Percentiles rank a stretch among this genome's conserved stretches.
Evolutionary conservation across 30 jellyfish, hydroid and myxozoan species (phyloP).

Genomic region (Nemopilema nomurai): DNA sequence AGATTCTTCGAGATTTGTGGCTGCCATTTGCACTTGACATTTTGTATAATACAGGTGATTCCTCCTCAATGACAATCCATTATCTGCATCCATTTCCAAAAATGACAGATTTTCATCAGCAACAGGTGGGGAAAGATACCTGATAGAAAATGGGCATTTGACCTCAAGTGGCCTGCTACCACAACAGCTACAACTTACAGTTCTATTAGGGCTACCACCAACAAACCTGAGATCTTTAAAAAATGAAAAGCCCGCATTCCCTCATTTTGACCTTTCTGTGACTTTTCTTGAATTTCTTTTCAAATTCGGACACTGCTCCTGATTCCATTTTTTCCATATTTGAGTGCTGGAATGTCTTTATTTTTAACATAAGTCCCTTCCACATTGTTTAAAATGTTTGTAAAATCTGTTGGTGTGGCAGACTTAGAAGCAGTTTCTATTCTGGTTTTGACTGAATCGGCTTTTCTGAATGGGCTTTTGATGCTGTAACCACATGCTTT

Average conservation of each 20-base stretch:
- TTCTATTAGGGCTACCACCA: conserved; percentile 46
- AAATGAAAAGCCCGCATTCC: conserved; percentile 26
- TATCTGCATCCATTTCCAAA: not conserved
- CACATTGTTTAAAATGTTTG: conserved; percentile 14
- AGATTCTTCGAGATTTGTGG: conserved; percentile 7
- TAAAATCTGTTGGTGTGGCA: not conserved
- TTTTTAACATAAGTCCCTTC: conserved; percentile 2
- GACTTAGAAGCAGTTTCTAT: no score
- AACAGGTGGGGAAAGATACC: conserved; percentile 7
- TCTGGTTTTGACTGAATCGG: no score
- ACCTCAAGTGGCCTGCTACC: conserved; percentile 6
- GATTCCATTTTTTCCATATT: conserved; percentile 64
- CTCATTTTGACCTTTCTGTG: conserved; percentile 29
- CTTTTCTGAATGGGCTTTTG: conserved; percentile 27
- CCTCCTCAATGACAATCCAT: not conserved
- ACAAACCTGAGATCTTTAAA: conserved; percentile 17
- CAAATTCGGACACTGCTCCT: not conserved
- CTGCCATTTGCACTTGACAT: conserved; percentile 53
- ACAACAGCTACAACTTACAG: conserved; percentile 32
- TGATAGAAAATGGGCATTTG: conserved; percentile 27
- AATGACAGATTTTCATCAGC: conserved; percentile 12
- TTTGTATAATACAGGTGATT: conserved; percentile 35
- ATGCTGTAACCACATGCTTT: conserved; percentile 59
- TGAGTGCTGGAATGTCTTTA: conserved; percentile 47
- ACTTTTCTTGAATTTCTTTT: not conserved